phyloP scores from a whole-genome alignment of 92 coral and sea anemone genomes.

The Pocillopora grandis region DNA sequence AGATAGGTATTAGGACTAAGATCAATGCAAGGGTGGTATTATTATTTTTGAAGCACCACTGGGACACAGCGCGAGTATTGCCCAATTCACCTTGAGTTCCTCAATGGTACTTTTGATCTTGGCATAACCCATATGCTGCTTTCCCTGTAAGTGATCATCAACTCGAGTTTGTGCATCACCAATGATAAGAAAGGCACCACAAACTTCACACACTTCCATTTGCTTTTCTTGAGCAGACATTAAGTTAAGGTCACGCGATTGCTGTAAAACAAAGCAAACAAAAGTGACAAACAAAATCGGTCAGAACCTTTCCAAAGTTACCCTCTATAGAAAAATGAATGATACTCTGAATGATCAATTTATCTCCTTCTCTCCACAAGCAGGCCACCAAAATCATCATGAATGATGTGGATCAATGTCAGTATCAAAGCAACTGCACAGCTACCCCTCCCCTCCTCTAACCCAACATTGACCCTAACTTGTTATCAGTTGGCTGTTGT shows the following conservation, averaged over 20 bases:
- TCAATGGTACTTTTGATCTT: conserved; percentile 92
- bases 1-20: too few species aligned
- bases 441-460: too few species aligned
- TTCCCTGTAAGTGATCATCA: conserved; percentile 95
- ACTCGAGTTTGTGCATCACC: conserved; percentile 99
- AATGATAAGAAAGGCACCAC: conserved; percentile 97
- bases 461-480: too few species aligned
- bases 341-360: too few species aligned
- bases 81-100: conserved; percentile 80
- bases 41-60: not conserved
- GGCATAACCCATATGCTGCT: conserved; percentile 98
- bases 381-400: too few species aligned
- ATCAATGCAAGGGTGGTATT: not conserved
- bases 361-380: too few species aligned
- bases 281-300: not conserved
- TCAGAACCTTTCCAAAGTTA: too few species aligned
- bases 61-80: not conserved
- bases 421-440: too few species aligned
- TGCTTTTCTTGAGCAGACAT: conserved; percentile 96
- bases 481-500: too few species aligned
- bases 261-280: conserved; percentile 42
- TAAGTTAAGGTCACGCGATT: conserved; percentile 65
- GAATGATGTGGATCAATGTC: too few species aligned
- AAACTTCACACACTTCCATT: conserved; percentile 99
- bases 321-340: too few species aligned